These are phyloP conservation scores for Lutraria rhynchaena DNA, from an alignment of 1,140 invertebrate genomes.

Conservation along the genomic window DNA sequence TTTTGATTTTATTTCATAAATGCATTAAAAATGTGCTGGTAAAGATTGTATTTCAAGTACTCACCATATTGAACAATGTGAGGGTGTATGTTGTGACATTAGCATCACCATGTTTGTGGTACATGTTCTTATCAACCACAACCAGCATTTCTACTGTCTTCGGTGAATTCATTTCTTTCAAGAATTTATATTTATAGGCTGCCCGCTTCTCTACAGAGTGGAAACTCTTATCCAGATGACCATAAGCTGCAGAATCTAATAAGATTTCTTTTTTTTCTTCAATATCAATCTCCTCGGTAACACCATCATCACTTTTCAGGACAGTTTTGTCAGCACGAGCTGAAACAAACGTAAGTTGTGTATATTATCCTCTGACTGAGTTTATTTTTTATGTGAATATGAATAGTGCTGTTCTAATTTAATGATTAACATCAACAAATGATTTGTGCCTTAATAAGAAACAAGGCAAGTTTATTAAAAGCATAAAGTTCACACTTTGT, in stretches of 20 bases:
- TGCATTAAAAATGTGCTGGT: no score
- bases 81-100: constrained; percentile 80
- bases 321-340: constrained; percentile 16
- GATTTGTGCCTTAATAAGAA: background rate
- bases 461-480: no score
- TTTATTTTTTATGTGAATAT: no score
- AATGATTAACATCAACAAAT: constrained; percentile 6
- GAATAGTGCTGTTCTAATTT: background rate
- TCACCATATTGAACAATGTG: constrained; percentile 80
- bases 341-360: constrained; percentile 11
- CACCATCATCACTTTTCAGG: constrained; percentile 7
- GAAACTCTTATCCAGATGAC: constrained; percentile 30
- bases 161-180: constrained; percentile 47
- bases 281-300: constrained; percentile 14
- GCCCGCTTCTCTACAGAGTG: constrained; percentile 48
- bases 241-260: constrained; percentile 5
- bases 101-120: constrained; percentile 76
- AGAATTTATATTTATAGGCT: constrained; percentile 51
- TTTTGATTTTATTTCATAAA: no score
- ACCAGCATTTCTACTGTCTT: constrained; percentile 75
- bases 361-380: no score
- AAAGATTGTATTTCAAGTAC: constrained; percentile 26
- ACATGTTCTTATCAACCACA: constrained; percentile 77
- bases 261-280: constrained; percentile 34
- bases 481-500: no score